Base-by-base conservation (phyloP, 2,113 vertebrate species). In the Sialia sialis region DNA sequence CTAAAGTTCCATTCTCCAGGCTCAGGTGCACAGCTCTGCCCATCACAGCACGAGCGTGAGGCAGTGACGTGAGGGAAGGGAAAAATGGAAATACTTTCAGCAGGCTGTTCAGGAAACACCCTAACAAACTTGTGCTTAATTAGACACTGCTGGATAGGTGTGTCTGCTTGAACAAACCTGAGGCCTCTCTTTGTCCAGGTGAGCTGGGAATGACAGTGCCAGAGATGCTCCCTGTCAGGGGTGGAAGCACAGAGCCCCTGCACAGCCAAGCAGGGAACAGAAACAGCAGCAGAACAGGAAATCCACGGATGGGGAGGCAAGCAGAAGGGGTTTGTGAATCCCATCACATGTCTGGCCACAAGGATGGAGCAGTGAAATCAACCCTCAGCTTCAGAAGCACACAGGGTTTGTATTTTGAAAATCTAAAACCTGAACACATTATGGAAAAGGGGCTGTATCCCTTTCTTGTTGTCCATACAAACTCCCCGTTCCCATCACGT, bases 41-140 rank as follows among this genome's bases (percentile, higher is more conserved):
- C 77, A 48, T 19, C 67, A 11, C 41, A 66, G 72, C 76, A 86
- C 55, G n/a, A 44, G 14, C 4, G 4, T 3, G 27, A 29, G 44
- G 49, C 49, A 59, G 67, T 22, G 54, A 76, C 1, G 2, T 38
- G 13, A 87, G n/a, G 39, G n/a, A 36, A 52, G 66, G 32, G 5
- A 34, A 51, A 34, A n/a, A 39, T 10, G 11, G 52, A 56, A 90
- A 76, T 62, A 20, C 13, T 64, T 83, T 62, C 1, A 80, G 30
- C 38, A 46, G 49, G 67, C 17, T 29, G 46, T 22, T 76, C 73
- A 74, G 86, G 91, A 64, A 86, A 92, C 91, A 92, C 73, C 91
- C 76, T 69, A 27, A 38, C 4, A 5, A 44, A 32, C 30, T 66
- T 39, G 17, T 20, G 4, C 20, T 68, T 90, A 73, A 74, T 77